These are phyloP conservation scores for Sympetrum striolatum DNA, from an alignment of 2,888 invertebrate species.

Conservation along the genomic window DNA sequence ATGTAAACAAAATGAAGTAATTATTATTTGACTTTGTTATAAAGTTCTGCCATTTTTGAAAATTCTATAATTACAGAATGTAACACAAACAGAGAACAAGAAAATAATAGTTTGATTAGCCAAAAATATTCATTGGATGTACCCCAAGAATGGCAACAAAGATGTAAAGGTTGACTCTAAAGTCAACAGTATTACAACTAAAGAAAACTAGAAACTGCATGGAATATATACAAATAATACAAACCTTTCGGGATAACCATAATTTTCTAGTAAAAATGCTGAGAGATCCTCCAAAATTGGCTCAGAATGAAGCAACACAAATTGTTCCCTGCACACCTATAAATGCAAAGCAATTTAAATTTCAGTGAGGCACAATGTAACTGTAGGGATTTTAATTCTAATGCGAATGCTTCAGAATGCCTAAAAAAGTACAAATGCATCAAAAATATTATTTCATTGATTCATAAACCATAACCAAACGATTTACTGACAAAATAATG, in stretches of 20 bases:
- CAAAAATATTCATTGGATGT: neutral
- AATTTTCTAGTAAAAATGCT: conserved; percentile 71
- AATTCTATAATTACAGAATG: neutral
- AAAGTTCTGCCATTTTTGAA: no score
- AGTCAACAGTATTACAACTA: neutral
- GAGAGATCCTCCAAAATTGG: conserved; percentile 91
- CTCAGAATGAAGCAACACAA: conserved; percentile 92
- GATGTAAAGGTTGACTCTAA: neutral
- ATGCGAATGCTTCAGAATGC: no score
- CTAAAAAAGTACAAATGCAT: no score
- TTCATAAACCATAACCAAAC: no score
- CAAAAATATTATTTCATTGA: no score
- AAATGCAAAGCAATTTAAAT: conserved; percentile 51
- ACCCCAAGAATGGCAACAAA: neutral
- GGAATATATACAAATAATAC: conserved; percentile 49
- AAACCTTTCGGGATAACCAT: conserved; percentile 70
- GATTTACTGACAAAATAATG: no score
- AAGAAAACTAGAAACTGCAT: neutral
- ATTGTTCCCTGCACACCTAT: conserved; percentile 95
- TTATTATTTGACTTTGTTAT: no score
- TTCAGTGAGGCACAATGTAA: no score
- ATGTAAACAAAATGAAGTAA: neutral
- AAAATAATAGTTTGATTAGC: neutral
- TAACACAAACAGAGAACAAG: neutral
- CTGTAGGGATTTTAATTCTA: no score